These are phyloP conservation scores for Drosophila kokeensis DNA, from an alignment of 2,888 invertebrate genomes.

Conservation along the genomic window DNA sequence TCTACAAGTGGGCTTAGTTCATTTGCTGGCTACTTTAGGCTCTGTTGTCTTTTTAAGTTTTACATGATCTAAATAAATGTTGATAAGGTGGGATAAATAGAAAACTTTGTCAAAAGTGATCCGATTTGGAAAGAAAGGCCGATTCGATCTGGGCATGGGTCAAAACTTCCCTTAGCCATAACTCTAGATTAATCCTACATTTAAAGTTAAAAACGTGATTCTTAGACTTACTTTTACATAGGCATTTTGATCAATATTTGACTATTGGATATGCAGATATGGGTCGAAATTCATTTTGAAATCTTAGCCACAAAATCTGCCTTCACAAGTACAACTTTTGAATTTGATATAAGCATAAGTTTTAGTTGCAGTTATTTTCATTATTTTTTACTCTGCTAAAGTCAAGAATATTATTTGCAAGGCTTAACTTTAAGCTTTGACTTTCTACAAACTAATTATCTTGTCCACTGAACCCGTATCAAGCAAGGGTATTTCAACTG, in stretches of 20 bases:
- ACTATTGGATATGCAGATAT: no score
- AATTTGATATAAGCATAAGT: not conserved
- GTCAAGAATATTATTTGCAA: not conserved
- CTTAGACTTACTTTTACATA: no score
- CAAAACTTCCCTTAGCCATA: no score
- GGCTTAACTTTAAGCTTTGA: fast-evolving
- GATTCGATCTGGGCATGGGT: no score
- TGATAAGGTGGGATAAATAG: not conserved
- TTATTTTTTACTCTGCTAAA: not conserved
- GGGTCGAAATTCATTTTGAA: no score
- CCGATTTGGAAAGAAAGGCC: no score
- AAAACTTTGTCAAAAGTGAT: not conserved
- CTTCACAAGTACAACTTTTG: no score
- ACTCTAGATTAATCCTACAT: not conserved
- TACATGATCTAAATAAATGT: not conserved
- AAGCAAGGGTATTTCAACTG: not conserved
- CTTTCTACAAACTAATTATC: not conserved
- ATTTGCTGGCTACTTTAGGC: conserved; percentile 13
- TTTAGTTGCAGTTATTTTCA: not conserved
- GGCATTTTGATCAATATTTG: no score
- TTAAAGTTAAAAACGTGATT: no score
- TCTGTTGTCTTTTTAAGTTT: not conserved
- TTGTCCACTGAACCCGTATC: not conserved
- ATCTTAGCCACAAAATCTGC: no score
- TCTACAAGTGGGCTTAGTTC: conserved; percentile 24